Conservation (phyloP, 2,797 vertebrate species). For the Xenentodon cancila region DNA sequence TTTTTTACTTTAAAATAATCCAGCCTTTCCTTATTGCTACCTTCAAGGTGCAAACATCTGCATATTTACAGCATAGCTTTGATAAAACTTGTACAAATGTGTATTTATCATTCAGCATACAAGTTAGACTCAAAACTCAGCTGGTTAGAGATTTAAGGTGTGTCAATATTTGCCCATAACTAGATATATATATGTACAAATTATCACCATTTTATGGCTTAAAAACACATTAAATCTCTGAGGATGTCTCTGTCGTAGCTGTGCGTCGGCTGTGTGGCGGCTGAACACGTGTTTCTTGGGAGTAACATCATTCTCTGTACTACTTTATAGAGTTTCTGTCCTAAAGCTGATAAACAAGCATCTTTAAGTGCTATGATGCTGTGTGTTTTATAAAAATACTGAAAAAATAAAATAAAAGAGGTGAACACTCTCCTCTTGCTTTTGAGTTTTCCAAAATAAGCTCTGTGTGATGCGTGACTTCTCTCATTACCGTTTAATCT, state of each 20-base stretch:
- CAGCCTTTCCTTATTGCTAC: constrained; percentile 10
- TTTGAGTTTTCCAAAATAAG: too few relatives aligned
- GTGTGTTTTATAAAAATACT: not conserved
- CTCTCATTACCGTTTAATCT: too few relatives aligned
- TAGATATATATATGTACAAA: constrained; percentile 32
- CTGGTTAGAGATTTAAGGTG: constrained; percentile 9
- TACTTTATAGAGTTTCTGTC: not conserved
- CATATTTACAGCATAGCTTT: constrained; percentile 16
- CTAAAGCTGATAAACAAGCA: not conserved
- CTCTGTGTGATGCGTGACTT: too few relatives aligned
- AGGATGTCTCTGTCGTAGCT: constrained; percentile 34
- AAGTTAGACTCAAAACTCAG: constrained; percentile 19
- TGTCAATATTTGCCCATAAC: constrained; percentile 5
- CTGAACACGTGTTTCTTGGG: constrained; percentile 47
- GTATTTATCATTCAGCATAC: constrained; percentile 17
- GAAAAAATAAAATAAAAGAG: not conserved
- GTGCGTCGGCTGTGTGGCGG: constrained; percentile 61
- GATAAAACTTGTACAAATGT: constrained; percentile 21
- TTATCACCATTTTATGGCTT: constrained; percentile 51
- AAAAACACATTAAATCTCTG: constrained; percentile 21
- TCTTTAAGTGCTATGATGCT: constrained; percentile 30
- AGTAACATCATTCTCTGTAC: not conserved
- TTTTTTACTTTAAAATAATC: constrained; percentile 7
- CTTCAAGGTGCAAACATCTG: constrained; percentile 21
- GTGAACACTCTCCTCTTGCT: too few relatives aligned